A percentile compares a stretch with the other conserved stretches of the same genome.
Conservation (phyloP, 2,797 vertebrate species). For the Poeciliopsis turneri region DNA sequence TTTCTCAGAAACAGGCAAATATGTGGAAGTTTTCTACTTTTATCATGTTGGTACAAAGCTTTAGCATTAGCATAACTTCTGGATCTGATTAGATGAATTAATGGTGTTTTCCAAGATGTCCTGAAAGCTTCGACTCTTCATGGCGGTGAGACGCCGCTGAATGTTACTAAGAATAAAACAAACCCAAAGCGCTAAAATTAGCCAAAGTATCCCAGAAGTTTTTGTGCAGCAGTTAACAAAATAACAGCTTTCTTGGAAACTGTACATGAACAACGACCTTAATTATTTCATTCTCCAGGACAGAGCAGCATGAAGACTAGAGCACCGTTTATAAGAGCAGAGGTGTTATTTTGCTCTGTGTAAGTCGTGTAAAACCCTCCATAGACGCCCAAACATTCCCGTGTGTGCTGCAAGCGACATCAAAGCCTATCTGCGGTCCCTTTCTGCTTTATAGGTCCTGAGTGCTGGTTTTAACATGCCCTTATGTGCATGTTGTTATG, state of each 20-base stretch:
- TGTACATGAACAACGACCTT: constrained; percentile 27
- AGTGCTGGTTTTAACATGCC: constrained; percentile 5
- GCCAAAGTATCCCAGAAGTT: neutral
- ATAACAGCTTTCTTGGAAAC: constrained; percentile 13
- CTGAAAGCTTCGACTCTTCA: neutral
- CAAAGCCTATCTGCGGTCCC: constrained; percentile 44
- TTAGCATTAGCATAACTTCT: no score
- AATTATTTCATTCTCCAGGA: constrained; percentile 26
- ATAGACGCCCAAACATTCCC: constrained; percentile 38
- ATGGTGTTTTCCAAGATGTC: neutral
- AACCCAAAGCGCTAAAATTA: neutral
- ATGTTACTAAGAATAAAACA: neutral
- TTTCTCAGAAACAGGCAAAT: neutral
- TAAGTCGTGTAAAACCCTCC: constrained; percentile 36
- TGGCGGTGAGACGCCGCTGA: neutral
- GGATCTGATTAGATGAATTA: no score
- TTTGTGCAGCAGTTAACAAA: constrained; percentile 12
- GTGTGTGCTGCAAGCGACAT: constrained; percentile 23
- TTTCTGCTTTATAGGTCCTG: constrained; percentile 26
- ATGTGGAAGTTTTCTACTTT: neutral
- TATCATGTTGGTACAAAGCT: no score
- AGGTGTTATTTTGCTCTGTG: constrained; percentile 40
- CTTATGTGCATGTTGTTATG: constrained; percentile 9
- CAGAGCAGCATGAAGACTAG: constrained; percentile 1
- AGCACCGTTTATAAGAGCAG: constrained; percentile 8